Percentiles rank a stretch among this genome's conserved stretches.
Evolutionary conservation across 2,797 vertebrate species (phyloP).

Genomic region (Paramormyrops hopkinsi): DNA sequence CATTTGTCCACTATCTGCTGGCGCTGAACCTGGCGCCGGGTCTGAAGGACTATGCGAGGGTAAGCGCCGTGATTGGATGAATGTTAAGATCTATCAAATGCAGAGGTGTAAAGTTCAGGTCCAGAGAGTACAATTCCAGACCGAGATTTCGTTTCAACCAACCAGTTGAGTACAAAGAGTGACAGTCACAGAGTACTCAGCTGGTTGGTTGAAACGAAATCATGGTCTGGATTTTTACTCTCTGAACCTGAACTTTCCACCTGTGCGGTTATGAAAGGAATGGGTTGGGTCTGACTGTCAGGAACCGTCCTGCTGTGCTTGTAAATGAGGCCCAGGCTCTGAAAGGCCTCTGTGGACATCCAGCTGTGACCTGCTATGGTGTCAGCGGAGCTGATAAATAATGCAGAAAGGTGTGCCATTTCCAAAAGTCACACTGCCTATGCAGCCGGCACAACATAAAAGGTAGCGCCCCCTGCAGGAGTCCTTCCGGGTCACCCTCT

Average conservation of each 20-base stretch:
- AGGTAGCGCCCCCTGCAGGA: conserved; percentile 61
- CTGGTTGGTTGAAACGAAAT: not conserved
- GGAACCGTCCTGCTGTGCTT: not conserved
- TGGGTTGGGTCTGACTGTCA: not conserved
- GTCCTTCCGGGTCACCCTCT: conserved; percentile 87
- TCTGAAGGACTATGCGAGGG: conserved; percentile 76
- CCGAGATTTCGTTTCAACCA: not conserved
- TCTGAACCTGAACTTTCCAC: not conserved
- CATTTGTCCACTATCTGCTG: conserved; percentile 90
- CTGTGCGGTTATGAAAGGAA: not conserved
- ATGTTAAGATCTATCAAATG: not conserved
- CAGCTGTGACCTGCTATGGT: not conserved
- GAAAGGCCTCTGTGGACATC: not conserved
- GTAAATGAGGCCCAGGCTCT: not conserved
- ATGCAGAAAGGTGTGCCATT: not conserved
- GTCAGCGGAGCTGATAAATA: not conserved
- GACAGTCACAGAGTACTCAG: not conserved
- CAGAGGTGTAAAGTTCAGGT: not conserved
- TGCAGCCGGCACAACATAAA: not conserved
- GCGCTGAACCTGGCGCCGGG: conserved; percentile 85
- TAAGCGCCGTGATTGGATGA: conserved; percentile 42
- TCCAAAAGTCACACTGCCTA: not conserved
- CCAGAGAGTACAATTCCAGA: not conserved
- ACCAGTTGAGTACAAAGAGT: not conserved
- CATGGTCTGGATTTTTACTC: not conserved